Percentiles rank a stretch among this genome's conserved stretches.
Evolutionary conservation across 2,797 vertebrate genomes (phyloP).

Genomic region (Hapalemur alaotrensis): DNA sequence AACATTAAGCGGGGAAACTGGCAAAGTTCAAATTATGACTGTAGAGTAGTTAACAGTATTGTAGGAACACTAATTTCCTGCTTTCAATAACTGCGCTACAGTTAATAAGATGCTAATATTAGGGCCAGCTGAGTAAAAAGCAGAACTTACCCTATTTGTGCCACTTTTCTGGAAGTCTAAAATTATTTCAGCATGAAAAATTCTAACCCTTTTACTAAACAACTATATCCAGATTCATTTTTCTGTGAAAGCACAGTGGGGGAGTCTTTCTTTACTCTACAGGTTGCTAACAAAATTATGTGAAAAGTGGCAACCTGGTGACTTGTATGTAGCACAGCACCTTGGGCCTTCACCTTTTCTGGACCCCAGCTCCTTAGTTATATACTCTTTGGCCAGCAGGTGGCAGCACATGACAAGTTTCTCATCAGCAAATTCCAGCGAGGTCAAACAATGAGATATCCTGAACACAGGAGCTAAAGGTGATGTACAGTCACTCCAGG

Average conservation of each 20-base stretch:
- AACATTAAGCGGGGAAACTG: background rate
- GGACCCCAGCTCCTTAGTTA: background rate
- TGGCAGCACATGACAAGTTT: constrained; percentile 49
- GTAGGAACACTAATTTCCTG: background rate
- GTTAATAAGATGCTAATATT: background rate
- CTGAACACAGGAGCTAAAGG: background rate
- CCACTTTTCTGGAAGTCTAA: background rate
- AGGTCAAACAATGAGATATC: background rate
- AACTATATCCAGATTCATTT: background rate
- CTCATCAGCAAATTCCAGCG: background rate
- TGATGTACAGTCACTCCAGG: background rate
- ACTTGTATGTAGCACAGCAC: background rate
- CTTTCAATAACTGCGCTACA: background rate
- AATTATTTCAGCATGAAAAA: background rate
- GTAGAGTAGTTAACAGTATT: background rate
- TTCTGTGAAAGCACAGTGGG: background rate
- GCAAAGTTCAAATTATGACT: background rate
- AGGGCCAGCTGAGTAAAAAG: background rate
- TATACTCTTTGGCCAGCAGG: constrained; percentile 27
- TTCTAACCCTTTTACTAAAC: background rate
- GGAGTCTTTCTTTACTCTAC: background rate
- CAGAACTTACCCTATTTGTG: background rate
- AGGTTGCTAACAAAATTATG: background rate
- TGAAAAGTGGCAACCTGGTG: background rate
- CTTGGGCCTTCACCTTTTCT: background rate